Base-by-base conservation (phyloP, 2,888 invertebrate species). In the Chrysolina haemoptera region DNA sequence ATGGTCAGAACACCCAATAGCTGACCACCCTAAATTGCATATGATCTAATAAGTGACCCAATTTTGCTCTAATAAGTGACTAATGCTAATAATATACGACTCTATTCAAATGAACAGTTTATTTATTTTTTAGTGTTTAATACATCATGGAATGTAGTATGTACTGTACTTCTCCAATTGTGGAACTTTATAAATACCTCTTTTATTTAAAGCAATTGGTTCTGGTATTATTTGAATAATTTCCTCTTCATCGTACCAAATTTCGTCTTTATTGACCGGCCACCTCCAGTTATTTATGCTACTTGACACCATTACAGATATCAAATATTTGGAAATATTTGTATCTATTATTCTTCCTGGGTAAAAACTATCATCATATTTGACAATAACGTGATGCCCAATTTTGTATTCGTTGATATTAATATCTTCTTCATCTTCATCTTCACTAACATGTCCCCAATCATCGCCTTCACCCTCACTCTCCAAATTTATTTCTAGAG, bases 251-350 rank as follows among this genome's bases (percentile, higher is more conserved):
- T 64, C 46, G 18, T 43, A 64, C 64, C 64, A 64, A 64, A 64
- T 64, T 64, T 64, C 43, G 14, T 43, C 64, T 64, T 64, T 43
- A 64, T 41, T 64, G 40, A 64, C 64, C 12, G 16, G 16, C 64
- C 64, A 64, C 64, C 64, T 64, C 64, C 64, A 46, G 16, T 64
- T 64, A 64, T 64, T 64, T 64, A 64, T 64, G 64, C 16, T 41
- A 46, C 46, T 55, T 55, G 55, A 55, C 22, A 22, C 55, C 55
- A 55, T 22, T 0, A 55, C 55, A 14, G 22, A 55, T 55, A 55
- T 55, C 55, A 55, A 55, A 55, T 55, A 55, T 55, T 55, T 55
- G 55, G 55, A 14, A 55, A 55, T 55, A 55, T 55, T 20, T 55
- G 20, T 20, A 55, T 55, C 55, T 20, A 55, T 55, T 55, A 55